Conservation (phyloP, 2,888 invertebrate species). For the Ophion costatus region DNA sequence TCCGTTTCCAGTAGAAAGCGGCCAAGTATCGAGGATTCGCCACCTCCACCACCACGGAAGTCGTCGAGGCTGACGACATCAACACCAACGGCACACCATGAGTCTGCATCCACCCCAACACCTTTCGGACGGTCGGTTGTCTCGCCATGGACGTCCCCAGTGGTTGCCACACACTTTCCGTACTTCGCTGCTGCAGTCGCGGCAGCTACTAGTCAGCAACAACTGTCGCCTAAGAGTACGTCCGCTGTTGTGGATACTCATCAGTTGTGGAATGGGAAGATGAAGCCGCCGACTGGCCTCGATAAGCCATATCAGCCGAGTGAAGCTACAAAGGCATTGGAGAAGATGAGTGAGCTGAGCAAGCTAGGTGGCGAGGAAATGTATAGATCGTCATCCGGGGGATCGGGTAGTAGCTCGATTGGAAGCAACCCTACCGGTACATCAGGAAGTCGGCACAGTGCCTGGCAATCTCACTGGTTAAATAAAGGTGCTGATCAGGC, state of each 20-base stretch:
- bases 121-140: conserved; percentile 89
- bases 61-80: conserved; percentile 85
- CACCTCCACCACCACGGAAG: conserved; percentile 87
- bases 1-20: conserved; percentile 91
- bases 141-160: conserved; percentile 92
- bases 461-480: conserved; percentile 99
- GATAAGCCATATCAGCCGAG: conserved; percentile 85
- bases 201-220: conserved; percentile 87
- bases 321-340: conserved; percentile 94
- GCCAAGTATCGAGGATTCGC: conserved; percentile 87
- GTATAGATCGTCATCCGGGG: conserved; percentile 87
- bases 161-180: conserved; percentile 90
- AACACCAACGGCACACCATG: conserved; percentile 75
- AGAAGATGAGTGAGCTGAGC: conserved; percentile 96
- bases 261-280: conserved; percentile 91
- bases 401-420: conserved; percentile 72
- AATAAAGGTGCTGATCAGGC: conserved; percentile 98
- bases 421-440: conserved; percentile 86
- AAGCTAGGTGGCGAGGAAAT: conserved; percentile 92
- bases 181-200: conserved; percentile 92
- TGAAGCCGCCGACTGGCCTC: conserved; percentile 87
- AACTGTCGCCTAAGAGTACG: conserved; percentile 88
- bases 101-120: conserved; percentile 76
- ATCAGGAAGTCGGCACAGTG: conserved; percentile 90
- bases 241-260: conserved; percentile 83